Percentiles rank a stretch among this genome's conserved stretches.
phyloP scores from a whole-genome alignment of 92 coral and sea anemone genomes.

The Palythoa heliodiscus region DNA sequence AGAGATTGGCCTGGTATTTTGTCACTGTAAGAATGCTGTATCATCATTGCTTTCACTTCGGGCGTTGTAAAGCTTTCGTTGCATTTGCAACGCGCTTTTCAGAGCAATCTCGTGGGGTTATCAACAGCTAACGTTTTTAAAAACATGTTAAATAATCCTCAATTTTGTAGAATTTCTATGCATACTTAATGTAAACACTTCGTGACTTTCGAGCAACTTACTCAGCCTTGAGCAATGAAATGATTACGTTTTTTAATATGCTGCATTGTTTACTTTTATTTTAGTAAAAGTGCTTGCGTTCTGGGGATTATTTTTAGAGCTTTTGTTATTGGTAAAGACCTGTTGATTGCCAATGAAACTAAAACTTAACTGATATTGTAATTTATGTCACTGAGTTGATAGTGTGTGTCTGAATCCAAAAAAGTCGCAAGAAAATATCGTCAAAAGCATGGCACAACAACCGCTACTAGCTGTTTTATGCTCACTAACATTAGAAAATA shows the following conservation, averaged over 20 bases:
- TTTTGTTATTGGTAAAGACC: constrained; percentile 20
- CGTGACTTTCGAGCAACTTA: constrained; percentile 33
- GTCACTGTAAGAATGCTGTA: constrained; percentile 18
- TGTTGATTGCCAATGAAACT: background rate
- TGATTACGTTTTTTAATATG: constrained; percentile 2
- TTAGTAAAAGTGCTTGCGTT: constrained; percentile 6
- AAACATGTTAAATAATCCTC: background rate
- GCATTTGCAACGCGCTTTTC: background rate
- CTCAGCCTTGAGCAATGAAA: constrained; percentile 2
- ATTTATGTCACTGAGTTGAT: background rate
- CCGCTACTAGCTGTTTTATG: background rate
- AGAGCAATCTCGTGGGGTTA: background rate
- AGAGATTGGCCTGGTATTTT: constrained; percentile 12
- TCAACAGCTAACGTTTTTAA: background rate
- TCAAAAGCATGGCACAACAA: background rate
- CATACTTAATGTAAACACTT: background rate
- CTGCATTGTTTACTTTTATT: constrained; percentile 17
- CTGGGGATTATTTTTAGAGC: constrained; percentile 29
- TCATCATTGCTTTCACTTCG: constrained; percentile 31
- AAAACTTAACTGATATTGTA: constrained; percentile 22
- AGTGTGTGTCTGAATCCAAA: constrained; percentile 10
- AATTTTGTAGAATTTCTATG: background rate
- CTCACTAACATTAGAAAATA: background rate
- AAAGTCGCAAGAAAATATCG: background rate
- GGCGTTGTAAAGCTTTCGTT: background rate